Evolutionary conservation across 2,113 vertebrate genomes (phyloP).

Genomic region (Tragelaphus scriptus): DNA sequence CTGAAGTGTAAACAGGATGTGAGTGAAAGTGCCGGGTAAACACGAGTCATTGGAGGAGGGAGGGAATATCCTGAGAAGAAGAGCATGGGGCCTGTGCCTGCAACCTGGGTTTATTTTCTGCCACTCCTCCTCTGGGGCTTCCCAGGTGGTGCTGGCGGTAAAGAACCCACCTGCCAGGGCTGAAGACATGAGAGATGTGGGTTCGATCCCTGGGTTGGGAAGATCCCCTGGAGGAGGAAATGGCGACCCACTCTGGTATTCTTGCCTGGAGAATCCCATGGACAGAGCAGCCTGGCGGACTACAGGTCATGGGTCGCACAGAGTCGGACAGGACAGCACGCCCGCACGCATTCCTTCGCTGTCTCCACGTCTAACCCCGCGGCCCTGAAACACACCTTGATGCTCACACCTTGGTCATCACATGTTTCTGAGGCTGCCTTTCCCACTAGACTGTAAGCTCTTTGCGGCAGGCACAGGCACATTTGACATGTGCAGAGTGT

Average conservation of each 20-base stretch:
- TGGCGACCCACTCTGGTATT: not conserved
- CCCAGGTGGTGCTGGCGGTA: fast-evolving
- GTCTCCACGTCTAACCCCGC: not conserved
- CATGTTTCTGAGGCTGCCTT: not conserved
- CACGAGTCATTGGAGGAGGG: not conserved
- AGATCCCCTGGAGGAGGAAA: not conserved
- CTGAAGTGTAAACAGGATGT: not conserved
- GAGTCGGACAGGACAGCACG: fast-evolving
- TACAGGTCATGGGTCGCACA: not conserved
- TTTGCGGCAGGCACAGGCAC: not conserved
- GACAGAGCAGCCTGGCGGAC: not conserved
- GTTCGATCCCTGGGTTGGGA: not conserved
- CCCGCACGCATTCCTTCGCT: fast-evolving
- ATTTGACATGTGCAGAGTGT: not conserved
- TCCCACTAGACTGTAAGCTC: not conserved
- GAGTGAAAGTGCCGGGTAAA: not conserved
- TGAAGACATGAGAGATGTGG: not conserved
- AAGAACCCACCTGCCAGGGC: not conserved
- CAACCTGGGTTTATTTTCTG: fast-evolving
- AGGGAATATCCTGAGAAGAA: not conserved
- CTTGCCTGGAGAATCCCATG: not conserved
- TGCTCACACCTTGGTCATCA: not conserved
- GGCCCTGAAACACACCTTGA: not conserved
- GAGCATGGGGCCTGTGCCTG: not conserved
- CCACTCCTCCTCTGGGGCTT: not conserved